These are phyloP conservation scores for Oxycera nigricornis DNA, from an alignment of 2,888 invertebrate species.

Conservation along the genomic window DNA sequence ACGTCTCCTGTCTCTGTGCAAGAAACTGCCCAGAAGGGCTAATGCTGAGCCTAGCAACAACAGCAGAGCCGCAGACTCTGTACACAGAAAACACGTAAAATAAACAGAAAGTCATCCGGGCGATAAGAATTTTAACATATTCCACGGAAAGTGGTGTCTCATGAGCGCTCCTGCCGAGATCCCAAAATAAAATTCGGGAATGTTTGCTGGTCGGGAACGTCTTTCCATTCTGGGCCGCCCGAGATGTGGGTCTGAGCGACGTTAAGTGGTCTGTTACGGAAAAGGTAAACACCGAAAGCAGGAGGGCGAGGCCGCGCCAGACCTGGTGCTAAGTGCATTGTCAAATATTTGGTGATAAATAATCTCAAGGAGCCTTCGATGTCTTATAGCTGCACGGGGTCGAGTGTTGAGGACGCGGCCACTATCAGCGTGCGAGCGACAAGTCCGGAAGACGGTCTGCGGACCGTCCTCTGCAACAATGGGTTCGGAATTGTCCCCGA, in stretches of 20 bases:
- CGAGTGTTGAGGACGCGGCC: slow-evolving; percentile 4
- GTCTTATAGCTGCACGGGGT: neutral
- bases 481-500: neutral
- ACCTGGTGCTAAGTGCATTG: slow-evolving; percentile 24
- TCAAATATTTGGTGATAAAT: slow-evolving; percentile 35
- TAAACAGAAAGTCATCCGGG: slow-evolving; percentile 8
- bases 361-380: slow-evolving; percentile 25
- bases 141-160: slow-evolving; percentile 1
- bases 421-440: slow-evolving; percentile 20
- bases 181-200: neutral
- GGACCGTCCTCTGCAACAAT: slow-evolving; percentile 8
- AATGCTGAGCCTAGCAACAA: neutral
- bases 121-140: slow-evolving; percentile 21
- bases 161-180: neutral
- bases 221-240: neutral
- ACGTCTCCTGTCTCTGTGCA: neutral
- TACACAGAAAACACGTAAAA: neutral
- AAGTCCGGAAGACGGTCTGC: slow-evolving; percentile 26
- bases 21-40: slow-evolving; percentile 1
- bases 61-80: neutral
- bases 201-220: slow-evolving; percentile 29
- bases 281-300: slow-evolving; percentile 25
- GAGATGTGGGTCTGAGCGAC: neutral
- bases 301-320: neutral
- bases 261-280: slow-evolving; percentile 27